Evolutionary conservation across 1,140 invertebrate genomes (phyloP), one percentile per base, ranked within the genome.

Genomic region (Contarinia nasturtii): DNA sequence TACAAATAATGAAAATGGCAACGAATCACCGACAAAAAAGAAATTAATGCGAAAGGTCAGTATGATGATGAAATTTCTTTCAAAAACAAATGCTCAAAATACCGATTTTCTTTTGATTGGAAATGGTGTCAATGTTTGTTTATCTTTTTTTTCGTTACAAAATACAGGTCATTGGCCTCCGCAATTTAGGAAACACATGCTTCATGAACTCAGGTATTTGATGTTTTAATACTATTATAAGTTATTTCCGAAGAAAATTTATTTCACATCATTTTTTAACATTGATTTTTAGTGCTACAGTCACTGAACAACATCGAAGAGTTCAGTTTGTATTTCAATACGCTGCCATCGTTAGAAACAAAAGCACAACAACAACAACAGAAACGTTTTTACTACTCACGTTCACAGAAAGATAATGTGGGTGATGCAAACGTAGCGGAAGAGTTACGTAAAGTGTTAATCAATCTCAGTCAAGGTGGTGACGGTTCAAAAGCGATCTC

Each of bases 201-300:
- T 89, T 88, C 63, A 89, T 89, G 84, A 88, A 86, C 67, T 81
- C 82, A n/a, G n/a, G n/a, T n/a, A n/a, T n/a, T n/a, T n/a, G n/a
- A n/a, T n/a, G n/a, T n/a, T n/a, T n/a, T n/a, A n/a, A n/a, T n/a
- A n/a, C n/a, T n/a, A n/a, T n/a, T n/a, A n/a, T n/a, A n/a, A n/a
- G n/a, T n/a, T n/a, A n/a, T n/a, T n/a, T n/a, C n/a, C n/a, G n/a
- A n/a, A n/a, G n/a, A n/a, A n/a, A n/a, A n/a, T n/a, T n/a, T n/a
- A n/a, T n/a, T n/a, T n/a, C n/a, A n/a, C n/a, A n/a, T n/a, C n/a
- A n/a, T n/a, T n/a, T n/a, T n/a, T n/a, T n/a, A n/a, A n/a, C n/a
- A n/a, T n/a, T n/a, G n/a, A n/a, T n/a, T n/a, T n/a, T n/a, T n/a
- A 47, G 83, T 88, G 40, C 67, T 88, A 47, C 86, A 89, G 58